Percentiles rank a stretch among this genome's conserved stretches.
These are phyloP conservation scores for Cottoperca gobio DNA, from an alignment of 2,797 vertebrate genomes.

Conservation along the genomic window DNA sequence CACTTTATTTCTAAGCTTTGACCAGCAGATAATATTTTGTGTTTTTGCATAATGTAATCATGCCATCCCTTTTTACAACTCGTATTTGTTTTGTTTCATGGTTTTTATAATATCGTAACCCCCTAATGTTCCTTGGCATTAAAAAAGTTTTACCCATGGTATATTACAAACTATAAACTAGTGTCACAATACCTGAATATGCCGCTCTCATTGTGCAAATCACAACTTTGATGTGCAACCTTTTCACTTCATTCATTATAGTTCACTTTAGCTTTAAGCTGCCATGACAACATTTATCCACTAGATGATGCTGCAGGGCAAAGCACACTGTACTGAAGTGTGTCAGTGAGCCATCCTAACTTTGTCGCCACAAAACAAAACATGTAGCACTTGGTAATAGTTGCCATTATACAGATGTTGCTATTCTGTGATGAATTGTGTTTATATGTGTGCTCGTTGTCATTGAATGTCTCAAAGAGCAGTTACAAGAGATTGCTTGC, in stretches of 20 bases:
- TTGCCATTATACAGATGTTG: background rate
- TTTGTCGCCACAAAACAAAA: background rate
- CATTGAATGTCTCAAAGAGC: background rate
- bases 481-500: background rate
- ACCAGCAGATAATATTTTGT: too few relatives aligned
- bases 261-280: background rate
- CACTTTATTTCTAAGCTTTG: too few relatives aligned
- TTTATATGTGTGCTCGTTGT: background rate
- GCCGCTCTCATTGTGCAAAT: background rate
- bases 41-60: too few relatives aligned
- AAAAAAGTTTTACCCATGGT: too few relatives aligned
- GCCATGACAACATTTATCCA: slow-evolving; percentile 35
- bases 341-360: accelerated
- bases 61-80: too few relatives aligned
- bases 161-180: background rate
- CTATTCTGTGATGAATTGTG: background rate
- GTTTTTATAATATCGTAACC: background rate
- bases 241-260: background rate
- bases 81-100: background rate
- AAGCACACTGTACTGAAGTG: background rate
- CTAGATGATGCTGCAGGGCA: slow-evolving; percentile 49
- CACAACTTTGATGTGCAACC: background rate
- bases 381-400: background rate
- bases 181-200: background rate
- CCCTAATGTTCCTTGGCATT: background rate